Base-by-base conservation (phyloP, 2,888 invertebrate species). In the Proisotoma minuta region DNA sequence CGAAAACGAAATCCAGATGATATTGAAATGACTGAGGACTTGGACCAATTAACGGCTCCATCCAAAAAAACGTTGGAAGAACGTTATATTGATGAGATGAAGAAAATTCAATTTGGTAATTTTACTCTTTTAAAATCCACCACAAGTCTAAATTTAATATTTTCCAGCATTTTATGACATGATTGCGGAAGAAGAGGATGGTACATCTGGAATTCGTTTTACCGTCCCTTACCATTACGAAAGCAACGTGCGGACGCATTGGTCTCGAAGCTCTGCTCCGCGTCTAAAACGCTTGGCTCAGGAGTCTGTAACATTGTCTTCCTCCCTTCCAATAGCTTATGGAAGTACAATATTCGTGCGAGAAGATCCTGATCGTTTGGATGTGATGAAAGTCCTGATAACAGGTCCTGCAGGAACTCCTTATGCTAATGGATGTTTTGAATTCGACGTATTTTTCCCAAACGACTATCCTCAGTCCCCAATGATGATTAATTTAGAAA, bases 301-400 rank as follows among this genome's bases (percentile, higher is more conserved):
- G 81, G 95, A 96, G 80, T 89, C 93, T 49, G 93, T 94, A 67
- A 95, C 95, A 28, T 83, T 96, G 57, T 91, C 92, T 70, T 93
- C 92, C 62, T 89, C 90, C 72, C 82, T 96, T 75, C 96, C 96
- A 68, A 84, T 96, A 61, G 93, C 93, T 53, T 91, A 88, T 79
- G 91, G 91, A 78, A 92, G 92, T 77, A 67, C 73, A 47, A 95
- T 96, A 68, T 96, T 96, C 83, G 94, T 96, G 69, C 84, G 96
- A 73, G 92, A 92, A 79, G 95, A 95, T 81, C 88, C 91, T 66
- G 94, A 95, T 78, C 84, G 95, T 66, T 84, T 96, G 72, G 95
- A 96, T 78, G 87, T 95, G 70, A 96, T 96, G 94, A 96, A 96
- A 84, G 90, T 94, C 63, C 81, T 95, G 70, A 94, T 95, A 77